These are phyloP conservation scores for Coreius guichenoti DNA, from an alignment of 2,797 vertebrate genomes.

Conservation along the genomic window DNA sequence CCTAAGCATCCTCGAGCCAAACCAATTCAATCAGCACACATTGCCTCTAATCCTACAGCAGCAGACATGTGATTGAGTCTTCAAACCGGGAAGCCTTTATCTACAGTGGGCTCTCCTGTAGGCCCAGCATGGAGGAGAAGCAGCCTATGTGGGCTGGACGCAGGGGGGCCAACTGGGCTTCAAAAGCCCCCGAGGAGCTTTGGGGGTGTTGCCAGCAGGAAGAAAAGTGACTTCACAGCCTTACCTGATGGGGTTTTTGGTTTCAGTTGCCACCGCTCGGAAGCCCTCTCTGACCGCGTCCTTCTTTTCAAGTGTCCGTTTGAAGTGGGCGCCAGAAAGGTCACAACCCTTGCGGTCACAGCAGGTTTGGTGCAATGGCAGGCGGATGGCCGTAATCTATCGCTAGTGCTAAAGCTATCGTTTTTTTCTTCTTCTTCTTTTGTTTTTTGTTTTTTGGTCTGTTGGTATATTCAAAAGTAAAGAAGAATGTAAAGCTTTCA, in stretches of 20 bases:
- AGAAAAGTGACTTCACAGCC: constrained; percentile 79
- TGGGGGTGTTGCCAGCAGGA: constrained; percentile 71
- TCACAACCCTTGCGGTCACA: constrained; percentile 77
- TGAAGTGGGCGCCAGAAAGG: constrained; percentile 81
- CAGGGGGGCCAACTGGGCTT: constrained; percentile 69
- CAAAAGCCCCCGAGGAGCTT: constrained; percentile 73
- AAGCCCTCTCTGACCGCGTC: constrained; percentile 75
- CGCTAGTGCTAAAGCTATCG: constrained; percentile 72
- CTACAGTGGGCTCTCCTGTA: constrained; percentile 65
- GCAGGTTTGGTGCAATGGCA: constrained; percentile 69
- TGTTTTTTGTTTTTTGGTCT: constrained; percentile 64
- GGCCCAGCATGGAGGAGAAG: constrained; percentile 63
- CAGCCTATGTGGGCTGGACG: constrained; percentile 58
- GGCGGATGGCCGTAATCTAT: constrained; percentile 70
- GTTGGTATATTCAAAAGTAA: constrained; percentile 70
- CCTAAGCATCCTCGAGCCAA: constrained; percentile 61
- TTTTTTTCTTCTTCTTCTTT: constrained; percentile 51
- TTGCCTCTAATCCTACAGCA: constrained; percentile 70
- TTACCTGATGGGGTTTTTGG: constrained; percentile 84
- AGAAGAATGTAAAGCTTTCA: constrained; percentile 79
- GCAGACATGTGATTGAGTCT: constrained; percentile 70
- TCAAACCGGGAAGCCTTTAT: constrained; percentile 72
- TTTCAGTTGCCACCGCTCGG: constrained; percentile 73
- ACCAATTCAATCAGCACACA: constrained; percentile 64
- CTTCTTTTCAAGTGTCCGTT: constrained; percentile 80